Evolutionary conservation across 2,888 invertebrate genomes (phyloP).

Genomic region (Lapara coniferarum): DNA sequence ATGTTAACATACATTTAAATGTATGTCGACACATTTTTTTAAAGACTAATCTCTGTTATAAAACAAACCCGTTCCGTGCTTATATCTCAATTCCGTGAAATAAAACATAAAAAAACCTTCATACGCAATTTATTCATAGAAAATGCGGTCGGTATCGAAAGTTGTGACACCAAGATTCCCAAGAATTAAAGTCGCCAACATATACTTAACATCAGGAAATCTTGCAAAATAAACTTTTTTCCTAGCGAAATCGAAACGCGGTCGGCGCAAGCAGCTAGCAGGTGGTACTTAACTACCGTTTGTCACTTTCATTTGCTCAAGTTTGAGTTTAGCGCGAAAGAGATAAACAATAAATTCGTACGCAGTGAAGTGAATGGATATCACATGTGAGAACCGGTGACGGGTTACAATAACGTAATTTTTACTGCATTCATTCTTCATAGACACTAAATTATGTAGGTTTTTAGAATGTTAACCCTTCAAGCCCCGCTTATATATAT

Average conservation of each 20-base stretch:
- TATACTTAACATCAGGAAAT: conserved; percentile 25
- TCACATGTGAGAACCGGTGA: conserved; percentile 52
- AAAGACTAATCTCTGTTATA: background rate
- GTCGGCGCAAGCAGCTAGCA: conserved; percentile 32
- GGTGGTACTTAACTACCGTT: conserved; percentile 22
- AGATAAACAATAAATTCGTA: conserved; percentile 44
- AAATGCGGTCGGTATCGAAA: conserved; percentile 22
- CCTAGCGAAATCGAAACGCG: conserved; percentile 51
- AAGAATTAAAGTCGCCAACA: conserved; percentile 18
- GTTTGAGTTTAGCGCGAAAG: conserved; percentile 42
- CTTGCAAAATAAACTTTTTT: conserved; percentile 35
- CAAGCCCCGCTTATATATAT: too few relatives aligned
- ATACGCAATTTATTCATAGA: conserved; percentile 13
- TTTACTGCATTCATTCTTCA: conserved; percentile 50
- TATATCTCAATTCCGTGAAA: conserved; percentile 1
- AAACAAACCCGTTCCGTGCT: conserved; percentile 3
- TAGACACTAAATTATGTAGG: conserved; percentile 48
- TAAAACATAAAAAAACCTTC: background rate
- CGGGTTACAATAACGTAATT: conserved; percentile 52
- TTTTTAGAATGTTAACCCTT: conserved; percentile 50
- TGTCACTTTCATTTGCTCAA: conserved; percentile 47
- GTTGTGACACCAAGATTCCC: conserved; percentile 21
- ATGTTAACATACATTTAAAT: too few relatives aligned
- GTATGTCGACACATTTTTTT: background rate
- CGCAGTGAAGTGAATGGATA: conserved; percentile 46